These are phyloP conservation scores for Venturia canescens DNA, from an alignment of 1,140 invertebrate genomes.

Conservation along the genomic window DNA sequence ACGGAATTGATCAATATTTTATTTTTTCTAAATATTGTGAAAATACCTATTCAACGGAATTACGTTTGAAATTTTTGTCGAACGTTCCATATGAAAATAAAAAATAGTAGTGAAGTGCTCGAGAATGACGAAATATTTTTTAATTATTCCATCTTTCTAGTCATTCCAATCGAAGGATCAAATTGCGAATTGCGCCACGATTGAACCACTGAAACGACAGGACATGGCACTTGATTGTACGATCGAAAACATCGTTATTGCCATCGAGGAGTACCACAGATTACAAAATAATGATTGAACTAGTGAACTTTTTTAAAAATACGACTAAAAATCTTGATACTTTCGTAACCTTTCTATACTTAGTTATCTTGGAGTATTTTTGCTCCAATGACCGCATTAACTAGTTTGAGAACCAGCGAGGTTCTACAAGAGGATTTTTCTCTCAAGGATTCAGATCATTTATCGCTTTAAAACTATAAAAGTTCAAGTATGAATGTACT, in stretches of 20 bases:
- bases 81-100: background rate
- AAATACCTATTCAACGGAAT: background rate
- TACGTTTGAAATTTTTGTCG: too few relatives aligned
- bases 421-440: too few relatives aligned
- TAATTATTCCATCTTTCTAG: slow-evolving; percentile 51
- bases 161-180: slow-evolving; percentile 53
- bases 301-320: background rate
- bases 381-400: too few relatives aligned
- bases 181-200: slow-evolving; percentile 49
- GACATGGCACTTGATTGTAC: slow-evolving; percentile 50
- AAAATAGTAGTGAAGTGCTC: background rate
- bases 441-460: too few relatives aligned
- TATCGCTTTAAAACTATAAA: too few relatives aligned
- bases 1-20: too few relatives aligned
- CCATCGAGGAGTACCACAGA: slow-evolving; percentile 56
- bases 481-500: too few relatives aligned
- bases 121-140: background rate
- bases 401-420: too few relatives aligned
- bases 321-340: background rate
- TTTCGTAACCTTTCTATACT: background rate
- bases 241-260: slow-evolving; percentile 57
- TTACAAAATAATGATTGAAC: background rate
- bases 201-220: slow-evolving; percentile 43
- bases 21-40: too few relatives aligned
- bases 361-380: background rate